These are phyloP conservation scores for Ptychoptera contaminata DNA, from an alignment of 2,888 invertebrate species.

Conservation along the genomic window DNA sequence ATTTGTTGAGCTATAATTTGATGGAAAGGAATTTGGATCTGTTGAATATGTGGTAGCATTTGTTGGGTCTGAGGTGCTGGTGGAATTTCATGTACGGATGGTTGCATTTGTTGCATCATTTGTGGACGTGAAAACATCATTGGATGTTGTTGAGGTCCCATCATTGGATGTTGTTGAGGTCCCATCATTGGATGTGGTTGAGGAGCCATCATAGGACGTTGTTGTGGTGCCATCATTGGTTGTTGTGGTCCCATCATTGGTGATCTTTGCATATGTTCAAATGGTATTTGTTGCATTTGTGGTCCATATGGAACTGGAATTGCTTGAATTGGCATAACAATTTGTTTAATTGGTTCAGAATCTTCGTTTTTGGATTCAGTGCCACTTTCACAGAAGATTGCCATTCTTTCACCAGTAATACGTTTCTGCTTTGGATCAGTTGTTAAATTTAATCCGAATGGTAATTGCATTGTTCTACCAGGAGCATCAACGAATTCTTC, in stretches of 20 bases:
- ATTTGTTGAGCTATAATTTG: conserved; percentile 15
- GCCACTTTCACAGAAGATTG: conserved; percentile 77
- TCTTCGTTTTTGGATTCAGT: conserved; percentile 22
- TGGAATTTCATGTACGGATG: conserved; percentile 14
- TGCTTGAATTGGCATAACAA: conserved; percentile 30
- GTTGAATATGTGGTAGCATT: conserved; percentile 14
- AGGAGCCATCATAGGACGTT: conserved; percentile 8
- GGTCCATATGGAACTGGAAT: conserved; percentile 34
- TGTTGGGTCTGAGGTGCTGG: conserved; percentile 16
- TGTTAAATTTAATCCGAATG: conserved; percentile 49
- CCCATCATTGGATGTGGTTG: conserved; percentile 2
- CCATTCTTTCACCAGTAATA: conserved; percentile 70
- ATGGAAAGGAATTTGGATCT: conserved; percentile 6
- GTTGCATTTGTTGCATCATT: background rate
- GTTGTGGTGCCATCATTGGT: conserved; percentile 23
- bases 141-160: background rate
- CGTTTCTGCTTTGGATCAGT: conserved; percentile 57
- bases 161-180: conserved; percentile 17
- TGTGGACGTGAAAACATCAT: background rate
- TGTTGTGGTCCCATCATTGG: conserved; percentile 4
- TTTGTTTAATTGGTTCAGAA: conserved; percentile 27
- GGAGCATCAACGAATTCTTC: conserved; percentile 71
- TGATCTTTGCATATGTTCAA: conserved; percentile 18
- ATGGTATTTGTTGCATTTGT: conserved; percentile 36
- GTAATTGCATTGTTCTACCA: conserved; percentile 43